Percentiles rank a stretch among this genome's conserved stretches.
Evolutionary conservation across 2,888 invertebrate genomes (phyloP).

Genomic region (Drosophila emarginata): DNA sequence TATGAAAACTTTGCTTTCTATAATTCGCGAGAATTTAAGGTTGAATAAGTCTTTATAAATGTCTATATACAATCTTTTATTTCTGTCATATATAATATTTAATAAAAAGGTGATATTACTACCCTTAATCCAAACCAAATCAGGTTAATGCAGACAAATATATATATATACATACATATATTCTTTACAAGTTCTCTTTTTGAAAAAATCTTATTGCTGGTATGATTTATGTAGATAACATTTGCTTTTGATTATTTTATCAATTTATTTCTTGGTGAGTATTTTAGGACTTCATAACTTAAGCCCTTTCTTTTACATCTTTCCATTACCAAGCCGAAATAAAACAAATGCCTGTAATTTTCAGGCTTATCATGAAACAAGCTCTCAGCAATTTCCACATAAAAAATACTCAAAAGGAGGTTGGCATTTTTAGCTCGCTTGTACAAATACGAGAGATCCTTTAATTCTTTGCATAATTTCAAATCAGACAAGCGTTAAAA

Average conservation of each 20-base stretch:
- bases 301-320: no score
- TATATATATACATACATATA: no score
- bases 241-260: not conserved
- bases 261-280: not conserved
- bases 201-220: no score
- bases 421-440: slow-evolving; percentile 19
- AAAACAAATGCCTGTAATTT: slow-evolving; percentile 32
- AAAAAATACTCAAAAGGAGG: slow-evolving; percentile 24
- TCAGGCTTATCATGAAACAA: slow-evolving; percentile 42
- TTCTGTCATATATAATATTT: no score
- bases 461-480: slow-evolving; percentile 81
- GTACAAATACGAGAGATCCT: slow-evolving; percentile 70
- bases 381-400: slow-evolving; percentile 47
- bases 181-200: not conserved
- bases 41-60: no score
- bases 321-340: not conserved
- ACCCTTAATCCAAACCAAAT: not conserved
- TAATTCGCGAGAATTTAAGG: no score
- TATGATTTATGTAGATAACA: not conserved
- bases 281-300: not conserved
- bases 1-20: no score
- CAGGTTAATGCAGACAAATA: no score
- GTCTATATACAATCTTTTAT: no score
- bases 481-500: slow-evolving; percentile 81
- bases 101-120: no score